These are phyloP conservation scores for Ametastegia equiseti DNA, from an alignment of 2,888 invertebrate genomes.

Conservation along the genomic window DNA sequence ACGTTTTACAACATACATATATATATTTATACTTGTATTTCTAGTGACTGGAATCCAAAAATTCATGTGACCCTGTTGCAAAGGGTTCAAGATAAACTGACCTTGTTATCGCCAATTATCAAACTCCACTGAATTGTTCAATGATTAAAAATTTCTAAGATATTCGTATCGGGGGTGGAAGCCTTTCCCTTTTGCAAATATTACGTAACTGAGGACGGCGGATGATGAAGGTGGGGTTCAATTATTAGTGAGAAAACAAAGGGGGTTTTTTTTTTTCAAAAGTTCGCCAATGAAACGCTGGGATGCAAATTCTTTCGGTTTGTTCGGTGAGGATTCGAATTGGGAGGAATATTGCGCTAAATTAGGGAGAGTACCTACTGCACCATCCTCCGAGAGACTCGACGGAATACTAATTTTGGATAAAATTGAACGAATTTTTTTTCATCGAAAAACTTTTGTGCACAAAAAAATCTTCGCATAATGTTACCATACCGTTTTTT, in stretches of 20 bases:
- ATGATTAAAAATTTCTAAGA: not conserved
- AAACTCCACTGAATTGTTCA: constrained; percentile 11
- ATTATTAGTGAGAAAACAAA: not conserved
- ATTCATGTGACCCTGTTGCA: not conserved
- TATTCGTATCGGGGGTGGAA: not conserved
- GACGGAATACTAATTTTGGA: constrained; percentile 35
- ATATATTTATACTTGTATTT: not conserved
- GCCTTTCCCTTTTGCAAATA: constrained; percentile 9
- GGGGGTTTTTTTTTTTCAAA: not conserved
- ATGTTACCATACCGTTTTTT: not conserved
- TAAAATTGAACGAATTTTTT: constrained; percentile 39
- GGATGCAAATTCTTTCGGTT: constrained; percentile 42
- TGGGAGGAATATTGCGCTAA: constrained; percentile 26
- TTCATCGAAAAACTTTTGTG: not conserved
- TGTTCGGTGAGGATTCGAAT: constrained; percentile 35
- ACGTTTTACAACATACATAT: not conserved
- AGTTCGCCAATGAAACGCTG: not conserved
- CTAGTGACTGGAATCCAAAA: not conserved
- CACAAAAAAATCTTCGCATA: not conserved
- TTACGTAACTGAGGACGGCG: not conserved
- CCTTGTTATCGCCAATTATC: not conserved
- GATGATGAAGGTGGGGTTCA: not conserved
- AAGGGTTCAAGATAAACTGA: not conserved
- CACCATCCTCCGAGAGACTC: constrained; percentile 13
- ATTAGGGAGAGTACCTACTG: constrained; percentile 21